These are phyloP conservation scores for Diadema setosum DNA, from an alignment of 35 echinoderm and acorn worm genomes.

Conservation along the genomic window DNA sequence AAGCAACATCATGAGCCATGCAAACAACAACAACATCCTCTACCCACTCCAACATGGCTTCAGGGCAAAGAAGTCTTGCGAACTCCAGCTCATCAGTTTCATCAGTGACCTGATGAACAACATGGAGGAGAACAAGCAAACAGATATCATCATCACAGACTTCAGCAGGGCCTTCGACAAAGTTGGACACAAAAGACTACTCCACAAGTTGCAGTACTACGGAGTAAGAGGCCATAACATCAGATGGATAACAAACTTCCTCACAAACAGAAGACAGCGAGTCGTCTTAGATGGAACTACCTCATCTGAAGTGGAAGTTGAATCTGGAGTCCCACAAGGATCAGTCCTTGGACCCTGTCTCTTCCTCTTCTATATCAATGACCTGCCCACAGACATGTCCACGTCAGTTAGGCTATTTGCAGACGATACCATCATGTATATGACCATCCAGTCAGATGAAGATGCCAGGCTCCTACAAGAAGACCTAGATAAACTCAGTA, in stretches of 20 bases:
- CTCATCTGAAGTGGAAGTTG: neutral
- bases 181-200: too few relatives aligned
- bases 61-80: neutral
- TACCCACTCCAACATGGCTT: neutral
- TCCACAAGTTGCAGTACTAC: too few relatives aligned
- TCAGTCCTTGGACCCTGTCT: neutral
- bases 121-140: too few relatives aligned
- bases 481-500: neutral
- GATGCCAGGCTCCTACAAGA: neutral
- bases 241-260: constrained; percentile 9
- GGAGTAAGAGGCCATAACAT: too few relatives aligned
- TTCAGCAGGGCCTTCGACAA: too few relatives aligned
- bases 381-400: neutral
- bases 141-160: too few relatives aligned
- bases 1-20: neutral
- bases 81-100: too few relatives aligned
- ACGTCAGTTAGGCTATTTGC: neutral
- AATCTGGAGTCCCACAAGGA: neutral
- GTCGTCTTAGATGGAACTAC: neutral
- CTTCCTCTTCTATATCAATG: neutral
- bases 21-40: neutral
- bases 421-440: neutral
- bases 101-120: too few relatives aligned
- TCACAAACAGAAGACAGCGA: neutral
- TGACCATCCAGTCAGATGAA: neutral